phyloP scores from a whole-genome alignment of 1,140 invertebrate species.

The Melipona quadrifasciata region DNA sequence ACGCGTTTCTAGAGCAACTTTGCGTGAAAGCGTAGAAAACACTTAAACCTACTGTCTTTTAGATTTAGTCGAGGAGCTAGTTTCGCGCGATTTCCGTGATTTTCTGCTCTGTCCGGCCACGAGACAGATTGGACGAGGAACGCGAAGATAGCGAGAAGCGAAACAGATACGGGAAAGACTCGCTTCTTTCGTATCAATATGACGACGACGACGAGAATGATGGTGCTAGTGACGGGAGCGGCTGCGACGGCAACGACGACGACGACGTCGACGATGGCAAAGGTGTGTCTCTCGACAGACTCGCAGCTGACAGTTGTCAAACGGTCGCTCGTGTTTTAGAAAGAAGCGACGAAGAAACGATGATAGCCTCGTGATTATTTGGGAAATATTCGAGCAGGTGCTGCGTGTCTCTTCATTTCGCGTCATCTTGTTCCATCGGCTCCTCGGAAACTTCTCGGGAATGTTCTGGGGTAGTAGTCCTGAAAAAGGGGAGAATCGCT shows the following conservation, averaged over 20 bases:
- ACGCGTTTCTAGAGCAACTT: neutral
- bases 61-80: slow-evolving; percentile 8
- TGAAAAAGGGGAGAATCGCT: slow-evolving; percentile 19
- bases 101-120: neutral
- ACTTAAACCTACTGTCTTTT: slow-evolving; percentile 75
- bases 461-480: slow-evolving; percentile 83
- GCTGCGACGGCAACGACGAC: too few species aligned
- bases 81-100: neutral
- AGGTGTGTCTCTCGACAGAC: too few species aligned
- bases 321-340: neutral
- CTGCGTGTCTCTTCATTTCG: slow-evolving; percentile 74
- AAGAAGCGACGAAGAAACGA: slow-evolving; percentile 29
- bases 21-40: slow-evolving; percentile 58
- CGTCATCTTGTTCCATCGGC: slow-evolving; percentile 92
- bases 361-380: slow-evolving; percentile 20
- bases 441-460: slow-evolving; percentile 89
- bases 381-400: slow-evolving; percentile 20
- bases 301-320: neutral
- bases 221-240: neutral
- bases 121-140: neutral
- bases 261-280: neutral
- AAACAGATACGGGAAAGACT: neutral
- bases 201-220: neutral
- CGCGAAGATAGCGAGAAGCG: neutral
- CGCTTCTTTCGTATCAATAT: neutral